phyloP scores from a whole-genome alignment of 2,113 vertebrate species.

The Apteryx mantelli region DNA sequence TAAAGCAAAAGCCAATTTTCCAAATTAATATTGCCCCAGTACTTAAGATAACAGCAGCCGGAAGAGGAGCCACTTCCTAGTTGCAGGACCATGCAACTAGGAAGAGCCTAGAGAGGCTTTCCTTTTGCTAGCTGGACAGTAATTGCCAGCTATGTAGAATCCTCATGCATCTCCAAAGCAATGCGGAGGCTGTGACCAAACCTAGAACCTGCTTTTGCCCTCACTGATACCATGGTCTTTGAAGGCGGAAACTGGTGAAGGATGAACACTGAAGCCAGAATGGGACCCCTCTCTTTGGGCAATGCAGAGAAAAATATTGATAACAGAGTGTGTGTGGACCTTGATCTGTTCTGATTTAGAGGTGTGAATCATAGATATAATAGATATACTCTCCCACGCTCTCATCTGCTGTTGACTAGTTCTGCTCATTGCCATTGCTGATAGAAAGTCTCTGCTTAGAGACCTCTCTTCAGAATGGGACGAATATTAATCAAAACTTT shows the following conservation, averaged over 20 bases:
- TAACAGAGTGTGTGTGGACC: accelerated
- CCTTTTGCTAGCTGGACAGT: background rate
- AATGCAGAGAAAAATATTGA: background rate
- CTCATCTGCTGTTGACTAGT: background rate
- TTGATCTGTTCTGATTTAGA: background rate
- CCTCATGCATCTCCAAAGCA: background rate
- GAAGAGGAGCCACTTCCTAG: background rate
- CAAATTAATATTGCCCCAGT: background rate
- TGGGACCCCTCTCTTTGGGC: background rate
- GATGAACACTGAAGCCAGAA: background rate
- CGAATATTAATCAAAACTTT: constrained; percentile 1
- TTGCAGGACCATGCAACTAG: background rate
- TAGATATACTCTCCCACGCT: background rate
- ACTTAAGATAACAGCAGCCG: background rate
- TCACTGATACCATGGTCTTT: background rate
- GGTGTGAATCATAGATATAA: background rate
- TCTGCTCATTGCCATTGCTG: background rate
- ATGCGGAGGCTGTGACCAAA: background rate
- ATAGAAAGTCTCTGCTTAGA: background rate
- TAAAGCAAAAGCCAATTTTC: background rate
- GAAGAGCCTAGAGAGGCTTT: background rate
- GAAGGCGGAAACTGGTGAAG: background rate
- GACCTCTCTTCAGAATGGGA: background rate
- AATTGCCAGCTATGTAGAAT: background rate
- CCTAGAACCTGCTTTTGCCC: background rate